Evolutionary conservation across 2,888 invertebrate species (phyloP), one percentile per base, ranked within the genome.

Genomic region (Drosophila prostipennis): DNA sequence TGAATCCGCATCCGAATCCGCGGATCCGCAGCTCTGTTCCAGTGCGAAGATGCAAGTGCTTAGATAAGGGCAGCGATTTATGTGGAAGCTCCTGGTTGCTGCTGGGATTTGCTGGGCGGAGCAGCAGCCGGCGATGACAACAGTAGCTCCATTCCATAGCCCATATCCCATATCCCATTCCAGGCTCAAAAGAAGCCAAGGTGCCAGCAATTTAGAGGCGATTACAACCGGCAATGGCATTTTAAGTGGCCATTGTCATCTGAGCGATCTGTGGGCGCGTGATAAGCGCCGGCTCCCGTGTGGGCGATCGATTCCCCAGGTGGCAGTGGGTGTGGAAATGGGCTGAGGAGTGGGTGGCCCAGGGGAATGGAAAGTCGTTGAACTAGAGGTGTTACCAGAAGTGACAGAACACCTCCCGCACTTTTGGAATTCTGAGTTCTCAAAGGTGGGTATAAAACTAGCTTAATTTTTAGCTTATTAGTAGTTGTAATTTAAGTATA

Each of bases 161-260:
- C 32, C 29, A 29, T 29, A 29, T 23, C 16, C 42, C 10, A 32
- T 14, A 13, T 14, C 23, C 29, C 43, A 59, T 32, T 40, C 54
- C 19, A 42, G 42, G 34, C 34, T 34, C 11, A 5, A 16, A 42
- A 19, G 10, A 19, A 19, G 40, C 40, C 78, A 75, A 48, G 73
- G 78, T 73, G 71, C 65, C 86, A 78, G 86, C 87, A 85, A 85
- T 85, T 87, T 89, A 89, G 83, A 71, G 79, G 77, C 87, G 88
- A 87, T 89, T 85, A 85, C 89, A 87, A 74, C 86, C 72, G 74
- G 69, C 79, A 83, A 82, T 89, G 82, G 86, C 78, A 85, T 87
- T 85, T 77, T 89, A 85, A 85, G 88, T 87, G 80, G 87, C 87
- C 89, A 85, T 89, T 85, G 84, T 87, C 81, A 76, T 60, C 29